phyloP scores from a whole-genome alignment of 2,797 vertebrate species.

The Syngnathus acus region DNA sequence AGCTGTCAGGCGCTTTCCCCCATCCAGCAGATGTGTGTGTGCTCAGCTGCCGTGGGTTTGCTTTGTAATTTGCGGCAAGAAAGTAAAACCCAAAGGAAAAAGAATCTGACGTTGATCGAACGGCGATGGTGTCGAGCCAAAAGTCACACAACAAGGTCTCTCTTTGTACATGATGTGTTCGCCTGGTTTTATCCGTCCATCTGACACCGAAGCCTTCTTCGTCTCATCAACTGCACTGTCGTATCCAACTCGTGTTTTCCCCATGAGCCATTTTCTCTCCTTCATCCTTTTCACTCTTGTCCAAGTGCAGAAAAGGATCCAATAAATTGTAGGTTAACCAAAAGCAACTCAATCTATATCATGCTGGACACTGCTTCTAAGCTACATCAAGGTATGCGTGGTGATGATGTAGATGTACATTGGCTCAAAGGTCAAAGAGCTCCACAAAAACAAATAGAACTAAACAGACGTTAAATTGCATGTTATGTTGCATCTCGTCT shows the following conservation, averaged over 20 bases:
- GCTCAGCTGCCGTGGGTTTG: not conserved
- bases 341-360: not conserved
- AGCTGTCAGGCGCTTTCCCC: conserved; percentile 28
- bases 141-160: not conserved
- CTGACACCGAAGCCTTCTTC: not conserved
- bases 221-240: conserved; percentile 2
- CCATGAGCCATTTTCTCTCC: not conserved
- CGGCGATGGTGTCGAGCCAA: conserved; percentile 1
- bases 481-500: not conserved
- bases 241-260: not conserved
- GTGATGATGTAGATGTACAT: not conserved
- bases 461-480: not conserved
- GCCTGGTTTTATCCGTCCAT: not conserved
- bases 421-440: not conserved
- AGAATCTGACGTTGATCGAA: not conserved
- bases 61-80: not conserved
- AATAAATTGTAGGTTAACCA: not conserved
- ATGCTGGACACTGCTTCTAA: not conserved
- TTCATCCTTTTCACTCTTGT: not conserved
- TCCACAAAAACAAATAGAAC: not conserved
- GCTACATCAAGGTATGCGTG: not conserved
- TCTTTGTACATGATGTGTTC: not conserved
- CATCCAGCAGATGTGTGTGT: conserved; percentile 32
- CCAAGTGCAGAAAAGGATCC: not conserved
- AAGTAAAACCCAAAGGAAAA: not conserved